Conservation (phyloP, 2,113 vertebrate species). For the Chionomys nivalis region DNA sequence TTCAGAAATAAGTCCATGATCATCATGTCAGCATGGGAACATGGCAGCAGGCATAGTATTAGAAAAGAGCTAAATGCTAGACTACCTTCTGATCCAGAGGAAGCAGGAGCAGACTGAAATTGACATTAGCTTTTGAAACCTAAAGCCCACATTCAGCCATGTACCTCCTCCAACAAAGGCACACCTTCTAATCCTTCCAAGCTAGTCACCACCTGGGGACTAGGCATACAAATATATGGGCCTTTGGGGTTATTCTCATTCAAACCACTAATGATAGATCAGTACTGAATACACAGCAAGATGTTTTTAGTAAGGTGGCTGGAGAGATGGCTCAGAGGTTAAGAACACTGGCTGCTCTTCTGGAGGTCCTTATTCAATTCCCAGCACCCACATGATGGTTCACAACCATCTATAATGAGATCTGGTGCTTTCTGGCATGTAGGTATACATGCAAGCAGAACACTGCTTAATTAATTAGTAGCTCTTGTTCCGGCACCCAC, state of each 20-base stretch:
- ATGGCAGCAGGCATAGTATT: neutral
- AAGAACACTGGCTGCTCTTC: neutral
- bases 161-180: neutral
- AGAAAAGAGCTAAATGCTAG: neutral
- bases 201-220: neutral
- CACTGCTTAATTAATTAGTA: too few relatives aligned
- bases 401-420: neutral
- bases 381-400: neutral
- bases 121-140: neutral
- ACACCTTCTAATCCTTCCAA: neutral
- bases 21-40: neutral
- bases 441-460: too few relatives aligned
- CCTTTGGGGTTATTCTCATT: neutral
- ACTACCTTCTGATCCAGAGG: too few relatives aligned
- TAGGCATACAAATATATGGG: neutral
- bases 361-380: too few relatives aligned
- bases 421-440: too few relatives aligned
- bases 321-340: neutral
- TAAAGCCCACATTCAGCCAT: neutral
- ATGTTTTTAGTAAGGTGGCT: neutral
- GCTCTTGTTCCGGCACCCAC: neutral
- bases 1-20: neutral
- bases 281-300: neutral
- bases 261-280: neutral
- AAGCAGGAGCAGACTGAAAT: neutral